These are phyloP conservation scores for Valencia hispanica DNA, from an alignment of 2,797 vertebrate genomes.

Conservation along the genomic window DNA sequence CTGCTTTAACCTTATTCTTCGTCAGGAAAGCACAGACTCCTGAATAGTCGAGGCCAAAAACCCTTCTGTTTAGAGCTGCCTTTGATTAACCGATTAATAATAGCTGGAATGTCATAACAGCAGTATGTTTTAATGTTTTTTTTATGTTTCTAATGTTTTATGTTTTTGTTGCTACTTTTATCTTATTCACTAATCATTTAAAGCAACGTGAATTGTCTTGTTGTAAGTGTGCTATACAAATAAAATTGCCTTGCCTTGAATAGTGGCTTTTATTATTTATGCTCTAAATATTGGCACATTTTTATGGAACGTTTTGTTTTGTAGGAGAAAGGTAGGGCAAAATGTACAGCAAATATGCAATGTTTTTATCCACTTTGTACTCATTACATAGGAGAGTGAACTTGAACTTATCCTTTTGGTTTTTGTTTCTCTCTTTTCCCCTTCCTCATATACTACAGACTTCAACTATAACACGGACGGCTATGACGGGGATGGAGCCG, in stretches of 20 bases:
- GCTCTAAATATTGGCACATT: neutral
- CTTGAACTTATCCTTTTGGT: constrained; percentile 18
- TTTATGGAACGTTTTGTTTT: neutral
- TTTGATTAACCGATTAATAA: too few relatives aligned
- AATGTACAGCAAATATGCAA: neutral
- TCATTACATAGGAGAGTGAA: neutral
- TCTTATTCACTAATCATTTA: too few relatives aligned
- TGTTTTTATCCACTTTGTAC: neutral
- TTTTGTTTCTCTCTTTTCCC: constrained; percentile 10
- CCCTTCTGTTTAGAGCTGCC: too few relatives aligned
- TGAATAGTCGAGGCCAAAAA: too few relatives aligned
- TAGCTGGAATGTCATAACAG: too few relatives aligned
- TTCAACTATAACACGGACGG: constrained; percentile 98
- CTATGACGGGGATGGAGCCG: constrained; percentile 91
- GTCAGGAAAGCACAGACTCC: neutral
- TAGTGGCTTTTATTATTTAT: neutral
- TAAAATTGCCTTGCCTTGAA: too few relatives aligned
- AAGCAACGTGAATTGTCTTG: too few relatives aligned
- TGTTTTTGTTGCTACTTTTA: too few relatives aligned
- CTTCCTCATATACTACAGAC: constrained; percentile 80
- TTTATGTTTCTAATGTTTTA: too few relatives aligned
- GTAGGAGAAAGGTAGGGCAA: neutral
- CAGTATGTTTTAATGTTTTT: too few relatives aligned
- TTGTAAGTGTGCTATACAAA: too few relatives aligned
- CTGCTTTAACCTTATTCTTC: neutral